Conservation (phyloP, 2,797 vertebrate genomes). For the Clarias fuscus region DNA sequence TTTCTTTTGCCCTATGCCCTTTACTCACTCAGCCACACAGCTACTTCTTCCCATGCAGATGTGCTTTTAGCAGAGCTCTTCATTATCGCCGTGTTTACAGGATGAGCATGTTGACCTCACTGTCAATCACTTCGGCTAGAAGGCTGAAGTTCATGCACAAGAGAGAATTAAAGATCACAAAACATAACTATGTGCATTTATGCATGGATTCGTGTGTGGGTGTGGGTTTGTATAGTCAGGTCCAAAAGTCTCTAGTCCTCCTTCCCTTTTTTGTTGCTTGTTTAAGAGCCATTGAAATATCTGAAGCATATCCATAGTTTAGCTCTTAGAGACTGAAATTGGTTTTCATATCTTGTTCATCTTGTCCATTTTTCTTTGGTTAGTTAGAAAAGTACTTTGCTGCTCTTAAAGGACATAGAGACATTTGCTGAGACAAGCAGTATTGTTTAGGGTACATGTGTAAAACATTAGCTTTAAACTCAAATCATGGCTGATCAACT, state of each 20-base stretch:
- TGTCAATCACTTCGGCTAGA: neutral
- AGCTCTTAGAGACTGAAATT: neutral
- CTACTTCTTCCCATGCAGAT: neutral
- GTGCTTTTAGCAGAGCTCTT: neutral
- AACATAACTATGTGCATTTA: neutral
- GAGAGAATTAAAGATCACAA: neutral
- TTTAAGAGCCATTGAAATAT: neutral
- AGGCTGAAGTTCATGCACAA: neutral
- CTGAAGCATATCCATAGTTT: neutral
- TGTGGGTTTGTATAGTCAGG: neutral
- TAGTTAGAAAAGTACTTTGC: neutral
- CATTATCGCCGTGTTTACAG: neutral
- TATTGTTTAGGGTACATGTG: neutral
- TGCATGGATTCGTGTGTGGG: no score
- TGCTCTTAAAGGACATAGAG: neutral
- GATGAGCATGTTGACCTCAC: neutral
- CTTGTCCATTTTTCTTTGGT: neutral
- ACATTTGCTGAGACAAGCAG: neutral
- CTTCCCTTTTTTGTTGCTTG: neutral
- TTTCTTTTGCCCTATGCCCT: neutral
- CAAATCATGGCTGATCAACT: neutral
- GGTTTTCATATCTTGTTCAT: neutral
- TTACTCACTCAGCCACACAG: neutral
- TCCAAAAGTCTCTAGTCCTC: neutral
- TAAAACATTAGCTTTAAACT: neutral